phyloP scores from a whole-genome alignment of 2,888 invertebrate species.

The Lobophora halterata region DNA sequence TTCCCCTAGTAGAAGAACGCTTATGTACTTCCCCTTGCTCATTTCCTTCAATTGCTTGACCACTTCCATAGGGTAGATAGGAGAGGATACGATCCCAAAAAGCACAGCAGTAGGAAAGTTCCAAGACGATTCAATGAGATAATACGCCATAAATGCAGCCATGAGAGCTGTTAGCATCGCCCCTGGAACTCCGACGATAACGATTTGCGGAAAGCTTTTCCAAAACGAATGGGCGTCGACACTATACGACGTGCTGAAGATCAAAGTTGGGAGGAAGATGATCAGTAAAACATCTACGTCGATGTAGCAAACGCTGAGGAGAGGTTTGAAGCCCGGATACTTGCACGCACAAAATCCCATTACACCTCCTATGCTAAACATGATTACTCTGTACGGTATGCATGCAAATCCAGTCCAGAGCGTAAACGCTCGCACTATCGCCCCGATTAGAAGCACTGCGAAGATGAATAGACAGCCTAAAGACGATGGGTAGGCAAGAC shows the following conservation, averaged over 20 bases:
- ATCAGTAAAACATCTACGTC: conserved; percentile 57
- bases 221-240: conserved; percentile 68
- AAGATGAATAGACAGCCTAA: conserved; percentile 59
- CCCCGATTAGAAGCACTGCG: conserved; percentile 53
- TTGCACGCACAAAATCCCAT: conserved; percentile 57
- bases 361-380: conserved; percentile 63
- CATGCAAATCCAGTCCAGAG: conserved; percentile 52
- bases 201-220: conserved; percentile 62
- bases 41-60: conserved; percentile 59
- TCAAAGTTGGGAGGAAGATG: conserved; percentile 56
- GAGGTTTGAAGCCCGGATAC: conserved; percentile 54
- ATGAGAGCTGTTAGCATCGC: conserved; percentile 57
- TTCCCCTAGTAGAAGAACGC: conserved; percentile 63
- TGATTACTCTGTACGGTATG: conserved; percentile 62
- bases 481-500: conserved; percentile 52
- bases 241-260: conserved; percentile 65
- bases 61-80: conserved; percentile 68
- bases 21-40: conserved; percentile 64
- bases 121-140: conserved; percentile 63
- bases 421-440: conserved; percentile 56
- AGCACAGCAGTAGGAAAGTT: conserved; percentile 55
- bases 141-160: conserved; percentile 60
- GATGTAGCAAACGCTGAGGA: conserved; percentile 57
- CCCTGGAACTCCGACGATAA: conserved; percentile 62
- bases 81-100: conserved; percentile 65